These are phyloP conservation scores for Lindbergichthys nudifrons DNA, from an alignment of 2,797 vertebrate genomes.

Conservation along the genomic window DNA sequence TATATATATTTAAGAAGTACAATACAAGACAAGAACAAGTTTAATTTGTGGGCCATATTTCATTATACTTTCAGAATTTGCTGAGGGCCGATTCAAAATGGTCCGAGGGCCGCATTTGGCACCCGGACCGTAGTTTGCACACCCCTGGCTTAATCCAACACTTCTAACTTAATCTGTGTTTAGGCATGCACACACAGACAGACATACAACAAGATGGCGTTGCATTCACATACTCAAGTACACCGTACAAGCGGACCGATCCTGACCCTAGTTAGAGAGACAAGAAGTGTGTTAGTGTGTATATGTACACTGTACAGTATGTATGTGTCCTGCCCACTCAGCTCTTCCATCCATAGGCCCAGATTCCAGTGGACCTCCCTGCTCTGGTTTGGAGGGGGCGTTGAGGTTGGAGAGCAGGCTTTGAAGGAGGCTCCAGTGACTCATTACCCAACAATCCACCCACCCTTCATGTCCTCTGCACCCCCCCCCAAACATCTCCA, in stretches of 20 bases:
- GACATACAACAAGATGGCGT: constrained; percentile 34
- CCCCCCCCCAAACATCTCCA: constrained; percentile 62
- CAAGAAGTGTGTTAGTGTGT: constrained; percentile 45
- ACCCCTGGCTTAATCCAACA: neutral
- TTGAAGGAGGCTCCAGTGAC: constrained; percentile 83
- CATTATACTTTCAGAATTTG: too few relatives aligned
- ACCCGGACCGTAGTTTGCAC: too few relatives aligned
- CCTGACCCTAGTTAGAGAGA: constrained; percentile 58
- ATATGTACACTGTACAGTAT: constrained; percentile 42
- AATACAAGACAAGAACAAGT: too few relatives aligned
- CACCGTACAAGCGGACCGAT: constrained; percentile 46
- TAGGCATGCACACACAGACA: neutral
- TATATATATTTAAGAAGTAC: too few relatives aligned
- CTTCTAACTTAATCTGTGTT: neutral
- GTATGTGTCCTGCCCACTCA: constrained; percentile 64
- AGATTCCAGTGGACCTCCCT: constrained; percentile 76
- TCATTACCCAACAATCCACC: constrained; percentile 77
- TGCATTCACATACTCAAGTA: constrained; percentile 44
- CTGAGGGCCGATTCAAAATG: too few relatives aligned
- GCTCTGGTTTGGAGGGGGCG: constrained; percentile 51
- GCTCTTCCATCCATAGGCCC: constrained; percentile 62
- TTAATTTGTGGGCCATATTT: too few relatives aligned
- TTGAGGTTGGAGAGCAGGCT: constrained; percentile 60
- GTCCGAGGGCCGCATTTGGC: too few relatives aligned
- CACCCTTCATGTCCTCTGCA: constrained; percentile 60